Percentiles rank a stretch among this genome's conserved stretches.
Evolutionary conservation across 1,140 invertebrate species (phyloP).

Genomic region (Aphelenchoides fujianensis): DNA sequence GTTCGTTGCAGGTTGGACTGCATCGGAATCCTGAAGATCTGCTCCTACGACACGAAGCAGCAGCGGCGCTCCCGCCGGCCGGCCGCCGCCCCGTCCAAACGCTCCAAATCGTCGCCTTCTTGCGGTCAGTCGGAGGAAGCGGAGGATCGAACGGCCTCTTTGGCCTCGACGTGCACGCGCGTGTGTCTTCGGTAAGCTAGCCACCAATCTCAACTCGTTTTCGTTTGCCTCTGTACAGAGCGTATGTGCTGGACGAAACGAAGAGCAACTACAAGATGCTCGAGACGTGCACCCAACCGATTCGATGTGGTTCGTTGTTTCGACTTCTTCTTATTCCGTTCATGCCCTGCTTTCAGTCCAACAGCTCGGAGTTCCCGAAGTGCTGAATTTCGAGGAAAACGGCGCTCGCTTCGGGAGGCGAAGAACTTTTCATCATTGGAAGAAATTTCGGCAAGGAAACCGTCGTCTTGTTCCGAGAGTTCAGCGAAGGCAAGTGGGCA

Average conservation of each 20-base stretch:
- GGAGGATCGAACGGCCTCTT: constrained; percentile 2
- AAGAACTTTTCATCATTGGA: constrained; percentile 85
- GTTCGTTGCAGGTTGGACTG: constrained; percentile 67
- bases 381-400: constrained; percentile 83
- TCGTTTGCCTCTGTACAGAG: constrained; percentile 67
- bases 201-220: constrained; percentile 14
- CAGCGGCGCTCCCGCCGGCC: constrained; percentile 63
- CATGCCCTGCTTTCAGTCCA: constrained; percentile 72
- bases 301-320: constrained; percentile 83
- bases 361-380: constrained; percentile 88
- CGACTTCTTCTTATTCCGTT: too few relatives aligned
- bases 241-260: constrained; percentile 73
- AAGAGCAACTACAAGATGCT: constrained; percentile 69
- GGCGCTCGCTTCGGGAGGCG: constrained; percentile 75
- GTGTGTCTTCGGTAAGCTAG: not conserved
- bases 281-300: constrained; percentile 86
- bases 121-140: constrained; percentile 6
- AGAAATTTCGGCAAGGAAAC: constrained; percentile 96
- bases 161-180: not conserved
- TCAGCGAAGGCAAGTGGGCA: constrained; percentile 37
- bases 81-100: constrained; percentile 11
- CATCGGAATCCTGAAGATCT: constrained; percentile 76
- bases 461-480: constrained; percentile 77
- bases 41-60: constrained; percentile 92
- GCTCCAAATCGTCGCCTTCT: not conserved